phyloP scores from a whole-genome alignment of 2,797 vertebrate species.

The Staurois parvus region DNA sequence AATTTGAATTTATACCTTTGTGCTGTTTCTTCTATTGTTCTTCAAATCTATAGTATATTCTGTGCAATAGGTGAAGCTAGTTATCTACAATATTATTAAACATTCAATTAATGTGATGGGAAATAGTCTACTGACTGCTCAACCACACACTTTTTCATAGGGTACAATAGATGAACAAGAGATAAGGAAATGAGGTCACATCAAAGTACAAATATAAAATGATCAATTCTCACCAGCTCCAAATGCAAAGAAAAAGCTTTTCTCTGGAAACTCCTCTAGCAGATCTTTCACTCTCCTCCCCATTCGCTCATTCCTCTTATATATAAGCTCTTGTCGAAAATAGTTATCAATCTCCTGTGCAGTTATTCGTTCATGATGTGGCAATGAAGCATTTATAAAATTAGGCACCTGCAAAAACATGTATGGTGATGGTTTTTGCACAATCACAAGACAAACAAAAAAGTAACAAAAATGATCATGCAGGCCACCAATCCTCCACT shows the following conservation, averaged over 20 bases:
- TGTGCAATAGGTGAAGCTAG: too few species aligned
- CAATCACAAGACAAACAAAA: too few species aligned
- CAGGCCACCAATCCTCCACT: too few species aligned
- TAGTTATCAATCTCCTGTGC: constrained; percentile 90
- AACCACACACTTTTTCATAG: neutral
- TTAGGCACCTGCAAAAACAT: constrained; percentile 79
- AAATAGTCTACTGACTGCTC: neutral
- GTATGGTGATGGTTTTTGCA: too few species aligned
- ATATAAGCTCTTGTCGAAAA: constrained; percentile 89
- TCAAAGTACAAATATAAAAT: neutral
- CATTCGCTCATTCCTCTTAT: constrained; percentile 88
- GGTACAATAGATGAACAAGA: neutral
- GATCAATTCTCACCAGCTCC: constrained; percentile 81
- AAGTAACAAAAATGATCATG: too few species aligned
- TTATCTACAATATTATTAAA: neutral
- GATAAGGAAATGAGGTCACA: neutral
- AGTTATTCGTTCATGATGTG: constrained; percentile 80
- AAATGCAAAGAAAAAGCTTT: constrained; percentile 93
- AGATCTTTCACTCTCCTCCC: constrained; percentile 83
- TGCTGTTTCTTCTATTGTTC: neutral
- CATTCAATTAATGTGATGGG: neutral
- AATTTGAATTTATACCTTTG: too few species aligned
- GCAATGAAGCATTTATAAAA: constrained; percentile 87
- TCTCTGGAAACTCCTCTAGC: constrained; percentile 84
- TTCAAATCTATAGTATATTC: too few species aligned